Percentiles rank a stretch among this genome's conserved stretches.
phyloP scores from a whole-genome alignment of 1,140 invertebrate species.

The Drosophila triauraria region DNA sequence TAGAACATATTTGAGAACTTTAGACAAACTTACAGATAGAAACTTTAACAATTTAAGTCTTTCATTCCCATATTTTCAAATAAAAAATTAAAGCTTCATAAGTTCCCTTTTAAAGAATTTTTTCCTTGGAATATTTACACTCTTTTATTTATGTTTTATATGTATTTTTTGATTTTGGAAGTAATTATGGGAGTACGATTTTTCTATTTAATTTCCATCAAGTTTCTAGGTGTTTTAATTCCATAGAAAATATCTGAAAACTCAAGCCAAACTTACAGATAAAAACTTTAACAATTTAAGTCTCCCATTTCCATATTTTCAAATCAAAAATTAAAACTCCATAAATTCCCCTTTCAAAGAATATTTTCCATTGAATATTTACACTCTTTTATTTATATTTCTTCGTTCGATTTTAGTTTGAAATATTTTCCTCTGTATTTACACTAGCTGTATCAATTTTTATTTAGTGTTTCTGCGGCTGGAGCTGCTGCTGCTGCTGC shows the following conservation, averaged over 20 bases:
- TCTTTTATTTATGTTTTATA: too few relatives aligned
- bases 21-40: too few relatives aligned
- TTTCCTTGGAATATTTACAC: background rate
- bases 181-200: too few relatives aligned
- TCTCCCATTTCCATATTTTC: background rate
- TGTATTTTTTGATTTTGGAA: background rate
- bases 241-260: too few relatives aligned
- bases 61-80: background rate
- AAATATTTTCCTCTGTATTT: conserved; percentile 30
- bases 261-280: too few relatives aligned
- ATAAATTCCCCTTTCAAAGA: background rate
- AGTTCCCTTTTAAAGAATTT: background rate
- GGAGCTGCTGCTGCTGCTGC: conserved; percentile 8
- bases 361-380: background rate
- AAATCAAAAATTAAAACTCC: background rate
- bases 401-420: background rate
- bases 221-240: too few relatives aligned
- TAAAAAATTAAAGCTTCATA: too few relatives aligned
- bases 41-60: too few relatives aligned
- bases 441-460: conserved; percentile 35
- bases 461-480: conserved; percentile 41
- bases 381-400: too few relatives aligned
- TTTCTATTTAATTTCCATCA: too few relatives aligned
- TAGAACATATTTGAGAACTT: too few relatives aligned
- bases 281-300: too few relatives aligned